Base-by-base conservation (phyloP, 2,797 vertebrate species). In the Apogon hyalosoma region DNA sequence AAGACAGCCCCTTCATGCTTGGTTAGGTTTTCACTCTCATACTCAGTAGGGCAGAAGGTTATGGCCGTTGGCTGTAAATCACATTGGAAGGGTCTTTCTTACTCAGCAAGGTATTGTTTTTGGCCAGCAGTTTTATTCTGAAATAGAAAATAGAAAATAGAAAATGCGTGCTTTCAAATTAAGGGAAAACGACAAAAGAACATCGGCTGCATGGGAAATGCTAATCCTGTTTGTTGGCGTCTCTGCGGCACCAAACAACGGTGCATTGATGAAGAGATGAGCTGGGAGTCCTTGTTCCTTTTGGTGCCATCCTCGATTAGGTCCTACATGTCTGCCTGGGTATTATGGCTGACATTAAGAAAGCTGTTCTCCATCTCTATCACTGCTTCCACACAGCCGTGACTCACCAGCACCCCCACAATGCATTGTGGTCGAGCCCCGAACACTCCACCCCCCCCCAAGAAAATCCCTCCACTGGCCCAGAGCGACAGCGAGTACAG, bases 11-110 rank as follows among this genome's bases (percentile, higher is more conserved):
- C 72, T 74, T 84, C 82, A 86, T 51, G 88, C 87, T 87, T 82
- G 80, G 82, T 81, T 86, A 81, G 73, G 46, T 87, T 89, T 85
- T 83, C 82, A 75, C 80, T 85, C 79, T 84, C 68, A 58, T 67
- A 75, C 70, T 83, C 75, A 74, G 59, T 46, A 75, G 70, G 79
- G 63, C 77, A 81, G 72, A 73, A 77, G 79, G 84, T 90, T 75
- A 66, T 63, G 45, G 73, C 82, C 73, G 38, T 31, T 24, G 79
- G 79, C 82, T 76, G 41, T 8, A 56, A 79, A 83, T 80, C 82
- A 80, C 80, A 82, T 79, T 63, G 62, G 60, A 75, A 60, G 49
- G 69, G 53, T 75, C 51, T n/a, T 62, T 71, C 63, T 56, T 62
- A n/a, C 76, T 68, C 55, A 36, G 55, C 10, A 19, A 73, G 62